Base-by-base conservation (phyloP, 1,140 invertebrate genomes). In the Sarcophaga peregrina region DNA sequence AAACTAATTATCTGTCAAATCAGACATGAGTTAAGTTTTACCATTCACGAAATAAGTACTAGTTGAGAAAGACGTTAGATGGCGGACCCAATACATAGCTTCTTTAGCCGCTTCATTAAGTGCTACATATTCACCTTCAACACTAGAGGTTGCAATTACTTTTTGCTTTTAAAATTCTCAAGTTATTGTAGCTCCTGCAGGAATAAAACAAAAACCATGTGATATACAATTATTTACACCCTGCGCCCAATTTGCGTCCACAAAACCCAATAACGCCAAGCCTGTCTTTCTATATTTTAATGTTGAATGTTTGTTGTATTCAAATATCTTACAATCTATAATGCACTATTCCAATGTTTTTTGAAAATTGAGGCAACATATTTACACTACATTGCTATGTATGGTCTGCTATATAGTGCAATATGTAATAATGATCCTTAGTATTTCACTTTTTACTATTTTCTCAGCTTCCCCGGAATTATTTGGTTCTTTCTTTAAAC, bases 41-140 rank as follows among this genome's bases (percentile, higher is more conserved):
- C n/a, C n/a, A n/a, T n/a, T n/a, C n/a, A n/a, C n/a, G n/a, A n/a
- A n/a, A n/a, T n/a, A n/a, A n/a, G n/a, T n/a, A n/a, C n/a, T n/a
- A n/a, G n/a, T n/a, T n/a, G n/a, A n/a, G n/a, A n/a, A n/a, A n/a
- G n/a, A n/a, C n/a, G n/a, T n/a, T n/a, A n/a, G n/a, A n/a, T n/a
- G n/a, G n/a, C n/a, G n/a, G n/a, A n/a, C n/a, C n/a, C 4, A n/a
- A 62, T 62, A 62, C 2, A 37, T 3, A 8, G 84, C 84, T 84
- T 88, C 85, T 85, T 85, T 87, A 45, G 83, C 81, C 45, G 85
- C 85, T 72, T 90, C 86, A 58, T 81, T 81, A 20, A 90, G 62
- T 10, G 87, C 87, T 74, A 91, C 86, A 82, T 89, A 90, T 83
- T 91, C 90, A 8, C 90, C 87, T 86, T 91, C 90, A 37, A 85